Evolutionary conservation across 2,888 invertebrate species (phyloP).

Genomic region (Elgonia sp.): DNA sequence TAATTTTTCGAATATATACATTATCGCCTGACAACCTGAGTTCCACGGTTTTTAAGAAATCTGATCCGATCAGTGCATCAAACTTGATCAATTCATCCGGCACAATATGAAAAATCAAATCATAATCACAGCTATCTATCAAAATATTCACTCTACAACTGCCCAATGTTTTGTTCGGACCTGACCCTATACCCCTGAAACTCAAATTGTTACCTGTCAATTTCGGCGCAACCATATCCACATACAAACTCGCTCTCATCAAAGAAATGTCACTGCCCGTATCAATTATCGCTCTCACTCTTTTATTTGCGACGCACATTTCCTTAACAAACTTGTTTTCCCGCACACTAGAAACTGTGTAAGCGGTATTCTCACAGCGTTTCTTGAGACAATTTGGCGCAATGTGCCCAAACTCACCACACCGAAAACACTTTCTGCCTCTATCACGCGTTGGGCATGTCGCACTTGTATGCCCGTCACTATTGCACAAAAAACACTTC

Average conservation of each 20-base stretch:
- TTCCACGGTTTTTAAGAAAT: conserved; percentile 13
- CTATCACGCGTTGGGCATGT: conserved; percentile 2
- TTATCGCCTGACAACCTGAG: conserved; percentile 11
- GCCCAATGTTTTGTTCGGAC: conserved; percentile 8
- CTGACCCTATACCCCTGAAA: conserved; percentile 42
- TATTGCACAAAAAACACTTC: conserved; percentile 23
- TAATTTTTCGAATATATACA: neutral
- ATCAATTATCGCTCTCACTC: conserved; percentile 46
- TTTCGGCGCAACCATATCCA: conserved; percentile 5
- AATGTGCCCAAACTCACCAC: conserved; percentile 32
- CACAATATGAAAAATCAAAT: conserved; percentile 16
- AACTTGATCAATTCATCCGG: conserved; percentile 25
- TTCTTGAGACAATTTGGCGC: conserved; percentile 1
- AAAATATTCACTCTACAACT: neutral
- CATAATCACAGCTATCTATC: conserved; percentile 1
- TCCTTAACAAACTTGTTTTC: conserved; percentile 41
- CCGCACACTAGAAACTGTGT: neutral
- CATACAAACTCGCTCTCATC: conserved; percentile 21
- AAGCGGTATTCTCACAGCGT: conserved; percentile 7
- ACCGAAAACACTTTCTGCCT: conserved; percentile 36
- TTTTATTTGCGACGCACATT: too few relatives aligned
- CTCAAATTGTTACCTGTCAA: neutral
- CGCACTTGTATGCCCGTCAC: conserved; percentile 2
- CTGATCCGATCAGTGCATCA: conserved; percentile 12
- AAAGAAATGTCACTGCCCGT: conserved; percentile 50